Conservation (phyloP, 2,113 vertebrate genomes). For the Typhlomys cinereus region DNA sequence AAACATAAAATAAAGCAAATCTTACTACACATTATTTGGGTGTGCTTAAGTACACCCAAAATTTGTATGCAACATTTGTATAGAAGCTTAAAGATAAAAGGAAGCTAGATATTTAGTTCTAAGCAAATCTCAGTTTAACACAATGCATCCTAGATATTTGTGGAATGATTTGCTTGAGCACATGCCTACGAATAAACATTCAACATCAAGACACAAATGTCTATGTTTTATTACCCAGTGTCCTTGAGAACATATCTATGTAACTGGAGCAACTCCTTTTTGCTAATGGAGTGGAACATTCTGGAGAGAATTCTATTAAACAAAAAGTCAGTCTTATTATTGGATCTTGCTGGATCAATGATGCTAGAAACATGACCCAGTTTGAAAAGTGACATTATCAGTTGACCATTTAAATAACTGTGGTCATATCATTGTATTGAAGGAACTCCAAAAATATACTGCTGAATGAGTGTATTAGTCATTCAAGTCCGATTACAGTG, state of each 20-base stretch:
- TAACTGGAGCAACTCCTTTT: constrained; percentile 71
- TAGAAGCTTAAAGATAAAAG: constrained; percentile 5
- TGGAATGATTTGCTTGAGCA: constrained; percentile 37
- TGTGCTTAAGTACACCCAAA: not conserved
- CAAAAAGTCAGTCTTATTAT: constrained; percentile 80
- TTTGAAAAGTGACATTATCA: constrained; percentile 70
- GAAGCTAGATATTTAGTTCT: not conserved
- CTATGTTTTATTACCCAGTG: constrained; percentile 61
- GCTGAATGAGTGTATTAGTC: not conserved
- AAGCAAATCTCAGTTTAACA: constrained; percentile 4
- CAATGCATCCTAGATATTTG: constrained; percentile 26
- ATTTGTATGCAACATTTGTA: not conserved
- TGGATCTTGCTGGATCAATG: constrained; percentile 84
- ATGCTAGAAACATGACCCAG: constrained; percentile 78
- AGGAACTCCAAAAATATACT: constrained; percentile 56
- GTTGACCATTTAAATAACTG: constrained; percentile 70
- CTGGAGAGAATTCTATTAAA: constrained; percentile 83
- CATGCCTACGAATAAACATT: constrained; percentile 49
- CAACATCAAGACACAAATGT: constrained; percentile 50
- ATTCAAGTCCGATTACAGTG: constrained; percentile 22
- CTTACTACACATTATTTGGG: not conserved
- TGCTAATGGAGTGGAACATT: constrained; percentile 79
- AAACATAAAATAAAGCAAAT: not conserved
- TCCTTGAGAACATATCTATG: constrained; percentile 83
- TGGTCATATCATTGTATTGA: constrained; percentile 66